These are phyloP conservation scores for Sandelia bainsii DNA, from an alignment of 2,797 vertebrate genomes.

Conservation along the genomic window DNA sequence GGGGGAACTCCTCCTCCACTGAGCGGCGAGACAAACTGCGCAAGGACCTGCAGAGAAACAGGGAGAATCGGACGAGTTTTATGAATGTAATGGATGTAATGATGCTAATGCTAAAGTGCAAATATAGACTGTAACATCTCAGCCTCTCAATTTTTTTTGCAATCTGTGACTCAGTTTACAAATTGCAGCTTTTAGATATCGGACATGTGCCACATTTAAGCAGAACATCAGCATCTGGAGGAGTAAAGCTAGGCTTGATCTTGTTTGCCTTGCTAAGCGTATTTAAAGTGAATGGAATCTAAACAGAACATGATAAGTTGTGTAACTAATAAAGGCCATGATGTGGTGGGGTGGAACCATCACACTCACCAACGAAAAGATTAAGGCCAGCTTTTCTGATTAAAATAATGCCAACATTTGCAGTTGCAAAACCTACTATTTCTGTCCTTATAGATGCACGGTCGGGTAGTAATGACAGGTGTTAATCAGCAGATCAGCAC, in stretches of 20 bases:
- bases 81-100: no score
- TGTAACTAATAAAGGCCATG: not conserved
- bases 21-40: conserved; percentile 86
- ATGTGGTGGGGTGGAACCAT: not conserved
- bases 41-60: conserved; percentile 82
- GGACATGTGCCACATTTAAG: not conserved
- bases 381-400: conserved; percentile 32
- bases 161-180: no score
- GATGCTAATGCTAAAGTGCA: no score
- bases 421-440: conserved; percentile 24
- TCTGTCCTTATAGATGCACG: not conserved
- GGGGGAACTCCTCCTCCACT: conserved; percentile 94
- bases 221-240: conserved; percentile 21
- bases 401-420: conserved; percentile 27
- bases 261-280: conserved; percentile 16
- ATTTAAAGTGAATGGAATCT: conserved; percentile 18
- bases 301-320: conserved; percentile 8
- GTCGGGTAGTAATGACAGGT: conserved; percentile 13
- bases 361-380: conserved; percentile 19
- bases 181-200: not conserved
- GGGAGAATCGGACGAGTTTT: not conserved
- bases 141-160: no score
- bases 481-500: conserved; percentile 15
- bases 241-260: not conserved
- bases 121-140: no score